These are phyloP conservation scores for Folsomia manolachei DNA, from an alignment of 2,888 invertebrate species.

Conservation along the genomic window DNA sequence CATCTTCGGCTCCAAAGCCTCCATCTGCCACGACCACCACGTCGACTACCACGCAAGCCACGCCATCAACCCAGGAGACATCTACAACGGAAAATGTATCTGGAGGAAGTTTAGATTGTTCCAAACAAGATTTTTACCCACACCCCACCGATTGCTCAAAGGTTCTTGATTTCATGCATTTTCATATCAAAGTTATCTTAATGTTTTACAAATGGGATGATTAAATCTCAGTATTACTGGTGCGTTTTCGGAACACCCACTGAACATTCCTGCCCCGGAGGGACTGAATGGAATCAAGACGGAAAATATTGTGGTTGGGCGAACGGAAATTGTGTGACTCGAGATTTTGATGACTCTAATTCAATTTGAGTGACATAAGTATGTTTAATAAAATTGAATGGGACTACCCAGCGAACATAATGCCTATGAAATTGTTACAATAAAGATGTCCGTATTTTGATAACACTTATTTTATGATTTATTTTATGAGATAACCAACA, in stretches of 20 bases:
- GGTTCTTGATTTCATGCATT: conserved; percentile 29
- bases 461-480: too few relatives aligned
- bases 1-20: conserved; percentile 16
- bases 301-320: conserved; percentile 75
- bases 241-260: conserved; percentile 75
- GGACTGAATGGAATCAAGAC: conserved; percentile 71
- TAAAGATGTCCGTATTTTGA: too few relatives aligned
- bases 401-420: too few relatives aligned
- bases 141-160: conserved; percentile 50
- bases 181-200: neutral
- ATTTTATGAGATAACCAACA: too few relatives aligned
- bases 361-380: conserved; percentile 24
- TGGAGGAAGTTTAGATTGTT: conserved; percentile 41
- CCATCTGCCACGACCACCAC: conserved; percentile 15
- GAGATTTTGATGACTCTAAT: conserved; percentile 17
- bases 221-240: conserved; percentile 70
- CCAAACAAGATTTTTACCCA: conserved; percentile 44
- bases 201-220: neutral
- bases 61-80: conserved; percentile 40
- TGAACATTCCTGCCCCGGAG: conserved; percentile 69
- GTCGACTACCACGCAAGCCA: conserved; percentile 15
- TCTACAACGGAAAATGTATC: neutral
- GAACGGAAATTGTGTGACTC: neutral
- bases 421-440: too few relatives aligned
- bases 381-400: too few relatives aligned